phyloP scores from a whole-genome alignment of 2,113 vertebrate genomes.

The Phylloscopus trochiloides region DNA sequence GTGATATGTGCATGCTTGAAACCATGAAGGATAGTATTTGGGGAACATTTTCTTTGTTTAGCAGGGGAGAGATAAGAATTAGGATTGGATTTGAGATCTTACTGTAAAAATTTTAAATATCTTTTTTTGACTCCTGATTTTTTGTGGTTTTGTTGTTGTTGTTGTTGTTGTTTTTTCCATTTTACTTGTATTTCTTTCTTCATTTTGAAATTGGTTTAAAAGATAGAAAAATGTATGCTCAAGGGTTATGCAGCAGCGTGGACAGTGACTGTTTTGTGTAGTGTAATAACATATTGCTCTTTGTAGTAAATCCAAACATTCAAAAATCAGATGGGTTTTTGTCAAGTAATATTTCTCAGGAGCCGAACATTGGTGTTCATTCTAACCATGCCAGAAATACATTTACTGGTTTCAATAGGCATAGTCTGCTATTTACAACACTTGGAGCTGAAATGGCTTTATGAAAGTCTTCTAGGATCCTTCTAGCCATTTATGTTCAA shows the following conservation, averaged over 20 bases:
- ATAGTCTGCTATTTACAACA: not conserved
- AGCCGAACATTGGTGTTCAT: not conserved
- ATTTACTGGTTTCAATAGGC: not conserved
- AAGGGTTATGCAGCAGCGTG: not conserved
- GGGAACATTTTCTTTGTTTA: not conserved
- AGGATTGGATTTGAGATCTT: not conserved
- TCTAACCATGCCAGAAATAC: not conserved
- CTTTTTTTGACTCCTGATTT: not conserved
- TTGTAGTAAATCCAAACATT: not conserved
- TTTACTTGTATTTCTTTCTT: not conserved
- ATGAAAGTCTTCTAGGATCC: not conserved
- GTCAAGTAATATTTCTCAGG: not conserved
- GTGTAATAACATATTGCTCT: not conserved
- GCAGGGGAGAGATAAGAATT: not conserved
- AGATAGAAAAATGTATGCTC: not conserved
- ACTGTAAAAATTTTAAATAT: not conserved
- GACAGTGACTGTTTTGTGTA: not conserved
- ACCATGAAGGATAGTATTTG: not conserved
- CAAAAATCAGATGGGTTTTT: not conserved
- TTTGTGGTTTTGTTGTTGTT: not conserved
- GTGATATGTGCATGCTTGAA: constrained; percentile 4
- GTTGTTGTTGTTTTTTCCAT: not conserved
- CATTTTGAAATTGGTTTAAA: not conserved
- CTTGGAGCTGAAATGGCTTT: not conserved
- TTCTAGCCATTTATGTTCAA: not conserved